These are phyloP conservation scores for Berghia stephanieae DNA, from an alignment of 1,140 invertebrate species.

Conservation along the genomic window DNA sequence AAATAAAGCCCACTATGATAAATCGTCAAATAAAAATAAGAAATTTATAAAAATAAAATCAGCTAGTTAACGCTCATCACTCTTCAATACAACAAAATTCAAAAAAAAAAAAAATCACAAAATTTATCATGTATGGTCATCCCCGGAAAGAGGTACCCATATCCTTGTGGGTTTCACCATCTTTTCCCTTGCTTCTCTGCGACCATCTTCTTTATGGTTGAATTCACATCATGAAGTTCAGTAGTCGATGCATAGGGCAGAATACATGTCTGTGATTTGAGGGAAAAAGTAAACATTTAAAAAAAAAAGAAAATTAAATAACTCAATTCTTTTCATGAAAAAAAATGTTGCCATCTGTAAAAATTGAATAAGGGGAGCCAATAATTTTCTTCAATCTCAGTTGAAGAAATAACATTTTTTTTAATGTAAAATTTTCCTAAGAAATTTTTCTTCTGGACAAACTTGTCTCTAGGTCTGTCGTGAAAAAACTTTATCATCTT, in stretches of 20 bases:
- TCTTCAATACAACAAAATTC: not conserved
- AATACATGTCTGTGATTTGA: slow-evolving; percentile 51
- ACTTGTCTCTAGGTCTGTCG: no score
- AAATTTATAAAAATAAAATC: not conserved
- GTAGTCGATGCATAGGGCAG: slow-evolving; percentile 57
- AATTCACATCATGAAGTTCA: slow-evolving; percentile 60
- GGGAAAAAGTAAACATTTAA: not conserved
- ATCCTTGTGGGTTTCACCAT: slow-evolving; percentile 62
- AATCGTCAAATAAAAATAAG: not conserved
- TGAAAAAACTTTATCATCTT: no score
- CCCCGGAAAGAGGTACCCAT: slow-evolving; percentile 56
- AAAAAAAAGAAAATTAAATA: not conserved
- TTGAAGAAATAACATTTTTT: not conserved
- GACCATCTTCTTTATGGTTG: slow-evolving; percentile 62
- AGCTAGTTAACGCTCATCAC: not conserved
- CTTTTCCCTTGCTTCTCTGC: slow-evolving; percentile 57
- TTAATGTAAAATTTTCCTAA: not conserved
- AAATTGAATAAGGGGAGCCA: not conserved
- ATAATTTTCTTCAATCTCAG: not conserved
- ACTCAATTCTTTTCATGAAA: no score
- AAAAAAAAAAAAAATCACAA: not conserved
- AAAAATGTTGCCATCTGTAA: not conserved
- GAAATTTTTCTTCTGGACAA: no score
- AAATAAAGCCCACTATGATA: not conserved
- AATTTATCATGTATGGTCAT: slow-evolving; percentile 50